Evolutionary conservation across 2,888 invertebrate genomes (phyloP).

Genomic region (Bombylius discolor): DNA sequence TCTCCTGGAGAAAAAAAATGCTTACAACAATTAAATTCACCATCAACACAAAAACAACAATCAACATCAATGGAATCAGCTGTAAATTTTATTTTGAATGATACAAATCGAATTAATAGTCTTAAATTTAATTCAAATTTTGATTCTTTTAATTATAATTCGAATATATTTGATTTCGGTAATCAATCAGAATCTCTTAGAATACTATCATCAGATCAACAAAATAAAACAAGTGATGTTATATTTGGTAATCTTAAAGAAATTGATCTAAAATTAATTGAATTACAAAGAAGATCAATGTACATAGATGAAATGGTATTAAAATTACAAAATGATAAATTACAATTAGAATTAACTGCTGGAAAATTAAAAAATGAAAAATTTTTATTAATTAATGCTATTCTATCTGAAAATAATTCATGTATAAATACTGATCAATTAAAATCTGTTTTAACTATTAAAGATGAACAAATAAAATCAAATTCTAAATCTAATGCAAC

Average conservation of each 20-base stretch:
- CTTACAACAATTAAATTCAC: slow-evolving; percentile 1
- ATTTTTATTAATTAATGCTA: slow-evolving; percentile 26
- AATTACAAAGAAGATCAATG: slow-evolving; percentile 29
- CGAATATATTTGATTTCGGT: neutral
- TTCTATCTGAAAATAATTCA: slow-evolving; percentile 14
- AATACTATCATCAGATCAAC: slow-evolving; percentile 16
- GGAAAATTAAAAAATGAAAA: slow-evolving; percentile 31
- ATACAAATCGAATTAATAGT: neutral
- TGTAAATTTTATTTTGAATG: neutral
- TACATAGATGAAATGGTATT: slow-evolving; percentile 33
- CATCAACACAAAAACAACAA: neutral
- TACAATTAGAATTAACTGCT: slow-evolving; percentile 26
- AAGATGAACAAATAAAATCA: neutral
- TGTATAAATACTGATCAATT: neutral
- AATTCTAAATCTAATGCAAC: neutral
- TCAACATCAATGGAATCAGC: neutral
- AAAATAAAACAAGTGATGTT: slow-evolving; percentile 20
- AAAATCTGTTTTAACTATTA: neutral
- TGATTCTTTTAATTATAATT: neutral
- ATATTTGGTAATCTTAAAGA: slow-evolving; percentile 25
- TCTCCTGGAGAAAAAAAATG: slow-evolving; percentile 19
- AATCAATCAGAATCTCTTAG: slow-evolving; percentile 9
- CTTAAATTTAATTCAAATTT: neutral
- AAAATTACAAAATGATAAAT: slow-evolving; percentile 32
- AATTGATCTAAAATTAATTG: slow-evolving; percentile 29